These are phyloP conservation scores for Knipowitschia caucasica DNA, from an alignment of 2,797 vertebrate species.

Conservation along the genomic window DNA sequence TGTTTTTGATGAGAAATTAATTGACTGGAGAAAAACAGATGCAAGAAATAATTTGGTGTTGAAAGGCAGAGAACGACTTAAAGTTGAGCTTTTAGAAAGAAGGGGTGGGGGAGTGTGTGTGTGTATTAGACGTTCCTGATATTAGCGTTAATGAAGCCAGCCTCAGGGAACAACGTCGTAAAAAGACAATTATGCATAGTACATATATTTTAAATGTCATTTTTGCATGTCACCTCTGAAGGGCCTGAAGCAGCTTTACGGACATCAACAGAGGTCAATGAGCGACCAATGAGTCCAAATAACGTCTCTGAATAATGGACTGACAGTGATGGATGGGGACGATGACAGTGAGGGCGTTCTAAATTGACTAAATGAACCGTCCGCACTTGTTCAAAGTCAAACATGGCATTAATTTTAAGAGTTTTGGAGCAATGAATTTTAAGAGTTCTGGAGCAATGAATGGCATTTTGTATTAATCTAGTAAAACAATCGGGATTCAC, in stretches of 20 bases:
- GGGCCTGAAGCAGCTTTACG: constrained; percentile 28
- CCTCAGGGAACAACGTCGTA: too few species aligned
- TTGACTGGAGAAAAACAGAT: too few species aligned
- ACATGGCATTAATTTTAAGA: not conserved
- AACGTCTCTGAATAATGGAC: constrained; percentile 32
- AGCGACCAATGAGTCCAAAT: constrained; percentile 35
- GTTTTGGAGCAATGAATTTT: not conserved
- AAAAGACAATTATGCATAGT: too few species aligned
- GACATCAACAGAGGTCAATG: constrained; percentile 54
- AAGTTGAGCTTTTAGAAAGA: too few species aligned
- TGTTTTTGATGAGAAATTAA: too few species aligned
- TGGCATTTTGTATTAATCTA: not conserved
- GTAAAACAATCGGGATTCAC: not conserved
- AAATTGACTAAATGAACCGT: constrained; percentile 7
- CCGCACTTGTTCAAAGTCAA: not conserved
- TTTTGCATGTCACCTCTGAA: too few species aligned
- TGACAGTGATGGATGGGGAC: constrained; percentile 35
- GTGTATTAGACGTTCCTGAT: too few species aligned
- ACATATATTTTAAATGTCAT: too few species aligned
- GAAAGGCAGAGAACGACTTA: too few species aligned
- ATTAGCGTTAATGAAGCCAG: too few species aligned
- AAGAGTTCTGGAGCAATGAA: not conserved
- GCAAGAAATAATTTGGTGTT: too few species aligned
- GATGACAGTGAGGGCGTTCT: constrained; percentile 15
- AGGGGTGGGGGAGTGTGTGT: too few species aligned